phyloP scores from a whole-genome alignment of 2,888 invertebrate genomes.

The Agonopterix arenella region DNA sequence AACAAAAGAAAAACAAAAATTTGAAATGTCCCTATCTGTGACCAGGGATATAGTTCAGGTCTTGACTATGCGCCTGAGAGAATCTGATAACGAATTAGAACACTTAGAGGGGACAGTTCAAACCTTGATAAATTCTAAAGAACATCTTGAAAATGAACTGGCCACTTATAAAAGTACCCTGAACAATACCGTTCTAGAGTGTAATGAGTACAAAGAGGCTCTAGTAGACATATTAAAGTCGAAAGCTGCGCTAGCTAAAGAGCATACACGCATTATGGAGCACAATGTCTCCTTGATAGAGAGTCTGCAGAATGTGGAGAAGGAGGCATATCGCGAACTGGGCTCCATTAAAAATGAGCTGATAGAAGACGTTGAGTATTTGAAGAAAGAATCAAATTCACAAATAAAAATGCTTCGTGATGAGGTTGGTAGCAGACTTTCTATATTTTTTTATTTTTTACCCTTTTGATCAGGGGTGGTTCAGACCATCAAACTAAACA shows the following conservation, averaged over 20 bases:
- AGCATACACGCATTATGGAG: conserved; percentile 67
- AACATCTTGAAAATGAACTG: conserved; percentile 52
- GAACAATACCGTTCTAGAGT: conserved; percentile 53
- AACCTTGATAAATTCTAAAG: conserved; percentile 43
- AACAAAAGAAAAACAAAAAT: conserved; percentile 70
- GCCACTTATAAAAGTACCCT: conserved; percentile 46
- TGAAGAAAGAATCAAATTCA: conserved; percentile 59
- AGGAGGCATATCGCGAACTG: conserved; percentile 65
- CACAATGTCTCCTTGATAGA: conserved; percentile 67
- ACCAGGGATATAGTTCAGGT: conserved; percentile 78
- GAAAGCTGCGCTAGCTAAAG: conserved; percentile 62
- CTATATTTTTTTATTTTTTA: background rate
- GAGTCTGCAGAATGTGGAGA: conserved; percentile 65
- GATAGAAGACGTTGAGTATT: conserved; percentile 62
- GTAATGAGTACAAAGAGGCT: conserved; percentile 67
- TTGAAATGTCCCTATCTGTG: conserved; percentile 76
- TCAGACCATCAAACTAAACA: background rate
- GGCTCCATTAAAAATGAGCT: conserved; percentile 64
- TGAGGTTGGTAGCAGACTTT: conserved; percentile 41
- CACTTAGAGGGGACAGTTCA: conserved; percentile 63
- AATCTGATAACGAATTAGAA: conserved; percentile 78
- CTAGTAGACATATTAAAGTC: conserved; percentile 65
- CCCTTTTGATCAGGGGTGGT: background rate
- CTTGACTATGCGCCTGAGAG: conserved; percentile 71
- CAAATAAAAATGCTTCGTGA: conserved; percentile 60